Percentiles rank a stretch among this genome's conserved stretches.
Conservation (phyloP, 2,888 invertebrate species). For the Cosmopolites sordidus region DNA sequence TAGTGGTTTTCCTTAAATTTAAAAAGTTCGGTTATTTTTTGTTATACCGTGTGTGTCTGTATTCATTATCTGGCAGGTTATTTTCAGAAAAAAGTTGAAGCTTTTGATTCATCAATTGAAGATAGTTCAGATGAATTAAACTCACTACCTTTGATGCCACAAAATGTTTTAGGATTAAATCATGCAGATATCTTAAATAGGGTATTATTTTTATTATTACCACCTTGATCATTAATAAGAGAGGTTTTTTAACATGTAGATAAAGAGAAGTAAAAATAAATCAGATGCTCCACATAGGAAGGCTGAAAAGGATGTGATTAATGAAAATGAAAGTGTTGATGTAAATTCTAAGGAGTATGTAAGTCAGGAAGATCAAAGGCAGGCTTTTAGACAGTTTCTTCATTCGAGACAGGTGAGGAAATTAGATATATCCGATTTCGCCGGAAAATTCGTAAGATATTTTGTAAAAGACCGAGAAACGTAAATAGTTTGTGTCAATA, state of each 20-base stretch:
- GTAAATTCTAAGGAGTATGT: slow-evolving; percentile 35
- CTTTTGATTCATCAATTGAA: slow-evolving; percentile 33
- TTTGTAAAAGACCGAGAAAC: no score
- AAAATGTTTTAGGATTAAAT: slow-evolving; percentile 67
- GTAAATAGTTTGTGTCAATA: no score
- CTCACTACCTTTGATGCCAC: slow-evolving; percentile 65
- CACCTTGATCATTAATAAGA: no score
- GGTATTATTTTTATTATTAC: slow-evolving; percentile 27
- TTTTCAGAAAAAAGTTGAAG: slow-evolving; percentile 29
- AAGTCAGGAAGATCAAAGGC: slow-evolving; percentile 45
- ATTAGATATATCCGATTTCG: no score
- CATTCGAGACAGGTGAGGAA: slow-evolving; percentile 52
- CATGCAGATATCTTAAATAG: slow-evolving; percentile 59
- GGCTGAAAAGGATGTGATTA: slow-evolving; percentile 20
- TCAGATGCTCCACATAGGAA: slow-evolving; percentile 36
- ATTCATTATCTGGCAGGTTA: background rate
- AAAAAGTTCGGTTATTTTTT: no score
- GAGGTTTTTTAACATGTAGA: slow-evolving; percentile 26
- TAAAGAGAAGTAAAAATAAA: slow-evolving; percentile 34
- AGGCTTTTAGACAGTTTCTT: slow-evolving; percentile 56
- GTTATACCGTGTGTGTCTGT: no score
- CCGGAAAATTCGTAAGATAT: no score
- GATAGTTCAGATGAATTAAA: slow-evolving; percentile 33
- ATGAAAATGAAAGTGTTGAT: slow-evolving; percentile 32
- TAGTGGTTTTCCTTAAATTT: no score